Evolutionary conservation across 2,888 invertebrate species (phyloP), one percentile per base, ranked within the genome.

Genomic region (Agrochola litura): DNA sequence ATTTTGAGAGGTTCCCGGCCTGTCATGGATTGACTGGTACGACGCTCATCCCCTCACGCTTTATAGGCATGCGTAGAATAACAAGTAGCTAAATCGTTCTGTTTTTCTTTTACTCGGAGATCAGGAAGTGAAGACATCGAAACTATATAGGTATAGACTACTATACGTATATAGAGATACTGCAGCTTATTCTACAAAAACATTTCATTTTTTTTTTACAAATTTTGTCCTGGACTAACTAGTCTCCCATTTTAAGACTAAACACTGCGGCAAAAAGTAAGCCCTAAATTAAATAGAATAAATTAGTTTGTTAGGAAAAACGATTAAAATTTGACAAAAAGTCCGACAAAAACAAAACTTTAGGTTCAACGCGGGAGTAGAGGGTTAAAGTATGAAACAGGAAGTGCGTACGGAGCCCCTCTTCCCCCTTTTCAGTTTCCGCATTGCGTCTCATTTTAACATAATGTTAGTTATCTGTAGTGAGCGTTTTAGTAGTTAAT

Each of bases 371-470:
- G 60, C 70, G 64, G 49, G 56, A 71, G n/a, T 71, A 6, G 41
- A 70, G 68, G 68, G 76, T 68, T 79, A 52, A 74, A 75, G n/a
- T 75, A 76, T 63, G 69, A 77, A 41, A 52, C 78, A 63, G 82
- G 71, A 75, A 84, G 85, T 85, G 79, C 85, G 82, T 84, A 82
- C 70, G 41, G 9, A 56, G 19, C 56, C 37, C 30, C 37, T n/a
- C 25, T 14, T n/a, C 3, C 49, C 10, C 22, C 54, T 14, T 73
- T 78, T 71, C 85, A 79, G 75, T 73, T 85, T 88, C 87, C 88
- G 87, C 88, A 88, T 86, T 88, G 88, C 88, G 88, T 88, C 83
- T 83, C 66, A 37, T 84, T 85, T 79, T 71, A 79, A 78, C 76
- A 74, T 77, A 75, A 75, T 72, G 73, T 72, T 82, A 73, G 79